phyloP scores from a whole-genome alignment of 2,113 vertebrate genomes.

The Manacus vitellinus region DNA sequence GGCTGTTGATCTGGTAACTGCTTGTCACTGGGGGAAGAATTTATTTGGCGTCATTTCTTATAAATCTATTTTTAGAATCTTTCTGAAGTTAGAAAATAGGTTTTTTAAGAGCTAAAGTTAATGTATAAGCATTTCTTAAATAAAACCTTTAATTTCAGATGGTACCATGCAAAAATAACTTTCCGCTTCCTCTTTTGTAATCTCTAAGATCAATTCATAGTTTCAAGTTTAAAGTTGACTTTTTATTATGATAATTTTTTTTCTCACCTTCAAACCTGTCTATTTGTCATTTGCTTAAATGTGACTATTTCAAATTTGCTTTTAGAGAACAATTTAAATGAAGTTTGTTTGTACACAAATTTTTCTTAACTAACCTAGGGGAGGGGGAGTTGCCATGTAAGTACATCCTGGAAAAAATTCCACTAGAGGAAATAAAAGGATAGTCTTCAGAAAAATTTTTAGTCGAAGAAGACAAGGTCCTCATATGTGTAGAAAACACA shows the following conservation, averaged over 20 bases:
- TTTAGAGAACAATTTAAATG: background rate
- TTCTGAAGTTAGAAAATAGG: background rate
- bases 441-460: background rate
- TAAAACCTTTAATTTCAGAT: background rate
- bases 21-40: background rate
- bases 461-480: background rate
- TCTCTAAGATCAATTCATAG: background rate
- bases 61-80: background rate
- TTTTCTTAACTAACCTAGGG: background rate
- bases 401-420: background rate
- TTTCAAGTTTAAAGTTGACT: slow-evolving; percentile 3
- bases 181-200: background rate
- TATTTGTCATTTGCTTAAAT: background rate
- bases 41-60: background rate
- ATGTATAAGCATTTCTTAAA: background rate
- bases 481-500: background rate
- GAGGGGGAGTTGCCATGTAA: background rate
- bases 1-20: background rate
- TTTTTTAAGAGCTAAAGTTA: background rate
- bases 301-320: background rate
- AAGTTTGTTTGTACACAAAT: background rate
- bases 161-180: background rate
- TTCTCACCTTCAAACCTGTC: background rate
- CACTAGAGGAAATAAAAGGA: background rate
- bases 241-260: background rate